Percentiles rank a stretch among this genome's conserved stretches.
phyloP scores from a whole-genome alignment of 2,888 invertebrate genomes.

The Capitulum mitella region DNA sequence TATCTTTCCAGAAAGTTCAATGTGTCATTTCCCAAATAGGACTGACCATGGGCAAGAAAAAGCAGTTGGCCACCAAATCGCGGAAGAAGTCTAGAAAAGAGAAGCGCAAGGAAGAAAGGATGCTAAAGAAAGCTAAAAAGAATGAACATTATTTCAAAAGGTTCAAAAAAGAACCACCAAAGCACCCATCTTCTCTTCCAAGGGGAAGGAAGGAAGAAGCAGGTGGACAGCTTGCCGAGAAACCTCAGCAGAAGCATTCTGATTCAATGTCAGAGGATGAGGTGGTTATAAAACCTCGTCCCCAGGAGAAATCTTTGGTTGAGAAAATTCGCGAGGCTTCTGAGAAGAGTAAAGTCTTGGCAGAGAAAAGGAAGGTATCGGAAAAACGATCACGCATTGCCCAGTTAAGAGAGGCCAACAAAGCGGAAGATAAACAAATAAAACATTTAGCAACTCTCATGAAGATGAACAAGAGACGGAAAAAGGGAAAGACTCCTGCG shows the following conservation, averaged over 20 bases:
- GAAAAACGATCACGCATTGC: background rate
- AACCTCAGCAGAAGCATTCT: background rate
- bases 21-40: too few relatives aligned
- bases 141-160: slow-evolving; percentile 3
- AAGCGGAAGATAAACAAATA: slow-evolving; percentile 32
- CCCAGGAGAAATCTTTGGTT: background rate
- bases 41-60: background rate
- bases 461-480: slow-evolving; percentile 34
- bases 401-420: slow-evolving; percentile 31
- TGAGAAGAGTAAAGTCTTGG: background rate
- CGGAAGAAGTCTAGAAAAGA: background rate
- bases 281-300: background rate
- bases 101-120: background rate
- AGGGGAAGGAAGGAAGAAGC: background rate
- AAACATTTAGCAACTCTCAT: slow-evolving; percentile 28
- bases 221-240: background rate
- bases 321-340: background rate
- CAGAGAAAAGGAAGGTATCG: background rate
- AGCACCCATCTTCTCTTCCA: background rate
- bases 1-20: too few relatives aligned
- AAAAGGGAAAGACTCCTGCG: slow-evolving; percentile 31
- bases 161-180: background rate
- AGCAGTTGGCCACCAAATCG: background rate
- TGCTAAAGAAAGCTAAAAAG: background rate
- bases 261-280: background rate